Evolutionary conservation across 2,888 invertebrate species (phyloP).

Genomic region (Clanis bilineata): DNA sequence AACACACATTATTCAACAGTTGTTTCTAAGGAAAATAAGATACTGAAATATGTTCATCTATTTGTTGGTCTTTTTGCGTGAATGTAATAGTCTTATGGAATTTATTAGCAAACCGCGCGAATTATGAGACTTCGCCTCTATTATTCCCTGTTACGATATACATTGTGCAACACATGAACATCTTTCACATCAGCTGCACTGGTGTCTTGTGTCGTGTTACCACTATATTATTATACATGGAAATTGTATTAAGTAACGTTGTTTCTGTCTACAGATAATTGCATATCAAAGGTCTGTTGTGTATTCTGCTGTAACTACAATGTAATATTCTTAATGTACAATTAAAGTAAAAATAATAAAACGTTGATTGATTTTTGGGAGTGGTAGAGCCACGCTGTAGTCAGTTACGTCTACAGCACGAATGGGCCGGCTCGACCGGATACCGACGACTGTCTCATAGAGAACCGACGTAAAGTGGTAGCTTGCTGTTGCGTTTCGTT

Average conservation of each 20-base stretch:
- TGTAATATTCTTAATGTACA: too few species aligned
- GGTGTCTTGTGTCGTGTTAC: neutral
- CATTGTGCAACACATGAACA: neutral
- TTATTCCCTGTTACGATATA: constrained; percentile 5
- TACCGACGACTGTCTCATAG: too few species aligned
- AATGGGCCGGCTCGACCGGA: too few species aligned
- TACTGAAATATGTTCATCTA: neutral
- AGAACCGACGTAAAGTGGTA: too few species aligned
- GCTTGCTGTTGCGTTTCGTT: too few species aligned
- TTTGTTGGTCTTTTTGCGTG: neutral
- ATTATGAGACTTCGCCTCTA: neutral
- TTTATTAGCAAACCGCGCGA: neutral
- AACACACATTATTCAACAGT: neutral
- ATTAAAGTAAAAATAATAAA: too few species aligned
- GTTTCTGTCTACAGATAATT: neutral
- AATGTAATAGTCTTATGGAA: neutral
- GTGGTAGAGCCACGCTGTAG: too few species aligned
- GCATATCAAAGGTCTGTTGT: too few species aligned
- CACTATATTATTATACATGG: neutral
- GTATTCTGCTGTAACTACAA: neutral
- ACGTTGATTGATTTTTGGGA: too few species aligned
- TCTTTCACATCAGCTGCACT: neutral
- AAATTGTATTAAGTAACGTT: neutral
- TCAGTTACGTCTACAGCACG: too few species aligned
- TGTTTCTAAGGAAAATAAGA: too few species aligned